Base-by-base conservation (phyloP, 2,797 vertebrate genomes). In the Podarcis lilfordi region DNA sequence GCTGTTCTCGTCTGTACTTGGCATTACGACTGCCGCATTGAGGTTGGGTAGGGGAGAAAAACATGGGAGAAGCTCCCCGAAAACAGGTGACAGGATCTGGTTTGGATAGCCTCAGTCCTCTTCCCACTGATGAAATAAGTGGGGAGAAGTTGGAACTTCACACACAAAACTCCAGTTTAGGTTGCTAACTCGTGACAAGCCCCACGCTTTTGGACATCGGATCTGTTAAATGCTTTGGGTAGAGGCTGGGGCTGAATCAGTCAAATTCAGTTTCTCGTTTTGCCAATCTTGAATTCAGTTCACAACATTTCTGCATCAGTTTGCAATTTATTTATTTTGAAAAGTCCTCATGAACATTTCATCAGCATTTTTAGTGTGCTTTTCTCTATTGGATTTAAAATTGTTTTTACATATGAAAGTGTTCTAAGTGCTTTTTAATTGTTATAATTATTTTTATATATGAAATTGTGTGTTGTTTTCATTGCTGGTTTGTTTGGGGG, bases 1-100 rank as follows among this genome's bases (percentile, higher is more conserved):
- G 88, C 82, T 90, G 89, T 90, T 88, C 74, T 71, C 82, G 5
- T 64, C 72, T 82, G 35, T 45, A 35, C 78, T 71, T 43, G 77
- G 35, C 17, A 64, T 85, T 71, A 40, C 15, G n/a, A 76, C 32
- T 80, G 35, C 78, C 17, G 23, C 50, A 85, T 35, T 32, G 32
- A 64, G n/a, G 19, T 32, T 17, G 9, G 15, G 11, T 11, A 32
- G 9, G 9, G 19, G 32, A 66, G 10, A 37, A 21, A 8, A 37
- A 23, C 10, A 76, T 11, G 17, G 50, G 43, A 66, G 55, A 64
- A 15, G 1, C 17, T 23, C n/a, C 64, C 72, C n/a, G 32, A 25
- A 64, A n/a, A 75, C 78, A 82, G 50, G 82, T 37, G 37, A 71
- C 35, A 50, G 69, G n/a, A 25, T 29, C 55, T 84, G n/a, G n/a